A percentile compares a stretch with the other conserved stretches of the same genome.
These are phyloP conservation scores for Idaea straminata DNA, from an alignment of 2,888 invertebrate genomes.

Conservation along the genomic window DNA sequence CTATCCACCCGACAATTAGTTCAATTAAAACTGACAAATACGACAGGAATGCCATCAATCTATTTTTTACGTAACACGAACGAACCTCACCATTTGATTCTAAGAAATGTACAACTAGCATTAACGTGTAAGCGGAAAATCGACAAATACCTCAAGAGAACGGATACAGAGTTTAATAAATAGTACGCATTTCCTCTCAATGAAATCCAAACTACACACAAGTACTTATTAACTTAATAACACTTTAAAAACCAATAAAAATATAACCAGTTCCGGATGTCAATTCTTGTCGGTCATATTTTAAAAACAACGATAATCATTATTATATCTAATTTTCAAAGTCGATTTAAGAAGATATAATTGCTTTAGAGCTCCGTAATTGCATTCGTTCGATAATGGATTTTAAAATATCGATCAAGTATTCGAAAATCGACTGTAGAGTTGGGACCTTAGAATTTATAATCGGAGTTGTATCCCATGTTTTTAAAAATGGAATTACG, in stretches of 20 bases:
- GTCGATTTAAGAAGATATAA: constrained; percentile 66
- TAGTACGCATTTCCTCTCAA: constrained; percentile 41
- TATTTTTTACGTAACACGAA: constrained; percentile 37
- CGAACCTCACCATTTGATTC: constrained; percentile 26
- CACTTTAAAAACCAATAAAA: constrained; percentile 45
- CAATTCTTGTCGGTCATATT: constrained; percentile 62
- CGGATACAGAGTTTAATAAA: constrained; percentile 37
- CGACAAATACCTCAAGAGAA: constrained; percentile 36
- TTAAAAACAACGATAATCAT: constrained; percentile 72
- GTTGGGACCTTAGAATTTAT: constrained; percentile 32
- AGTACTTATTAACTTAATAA: constrained; percentile 43
- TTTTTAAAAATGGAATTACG: constrained; percentile 32
- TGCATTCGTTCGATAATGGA: constrained; percentile 49
- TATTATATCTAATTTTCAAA: constrained; percentile 73
- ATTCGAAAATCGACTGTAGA: constrained; percentile 48
- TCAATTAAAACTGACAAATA: constrained; percentile 58
- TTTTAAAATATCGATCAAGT: constrained; percentile 30
- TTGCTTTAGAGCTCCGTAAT: constrained; percentile 56
- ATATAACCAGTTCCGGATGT: constrained; percentile 64
- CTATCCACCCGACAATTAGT: constrained; percentile 62
- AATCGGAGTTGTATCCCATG: not conserved
- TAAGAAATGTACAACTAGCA: constrained; percentile 29
- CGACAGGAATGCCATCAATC: constrained; percentile 38
- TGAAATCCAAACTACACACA: constrained; percentile 37
- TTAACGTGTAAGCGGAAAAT: constrained; percentile 32